A percentile compares a stretch with the other conserved stretches of the same genome.
Evolutionary conservation across 2,888 invertebrate genomes (phyloP).

Genomic region (Steromphala cineraria): DNA sequence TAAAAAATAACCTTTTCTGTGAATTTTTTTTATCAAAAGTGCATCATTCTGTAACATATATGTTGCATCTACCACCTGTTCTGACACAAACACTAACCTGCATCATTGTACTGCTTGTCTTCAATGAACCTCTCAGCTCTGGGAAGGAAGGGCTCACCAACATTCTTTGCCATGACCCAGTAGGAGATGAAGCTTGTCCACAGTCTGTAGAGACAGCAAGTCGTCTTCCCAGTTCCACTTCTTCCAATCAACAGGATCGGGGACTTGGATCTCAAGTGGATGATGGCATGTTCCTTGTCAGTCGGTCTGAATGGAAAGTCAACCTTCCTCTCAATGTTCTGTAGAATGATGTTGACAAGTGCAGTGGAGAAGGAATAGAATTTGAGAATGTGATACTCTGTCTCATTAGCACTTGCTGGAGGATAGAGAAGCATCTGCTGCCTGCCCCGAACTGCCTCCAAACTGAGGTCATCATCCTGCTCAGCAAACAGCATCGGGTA

Average conservation of each 20-base stretch:
- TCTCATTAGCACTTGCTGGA: constrained; percentile 61
- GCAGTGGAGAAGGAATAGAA: constrained; percentile 65
- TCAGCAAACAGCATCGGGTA: too few relatives aligned
- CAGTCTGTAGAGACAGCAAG: constrained; percentile 67
- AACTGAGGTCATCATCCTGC: too few relatives aligned
- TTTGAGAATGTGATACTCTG: constrained; percentile 67
- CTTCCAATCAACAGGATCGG: constrained; percentile 66
- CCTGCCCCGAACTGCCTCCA: too few relatives aligned
- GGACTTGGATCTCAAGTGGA: constrained; percentile 52
- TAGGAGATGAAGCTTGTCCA: constrained; percentile 63
- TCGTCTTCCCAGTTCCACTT: constrained; percentile 71
- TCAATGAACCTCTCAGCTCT: neutral
- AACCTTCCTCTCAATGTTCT: constrained; percentile 54
- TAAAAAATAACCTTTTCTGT: too few relatives aligned
- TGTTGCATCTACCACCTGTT: too few relatives aligned
- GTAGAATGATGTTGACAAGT: too few relatives aligned
- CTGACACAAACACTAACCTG: too few relatives aligned
- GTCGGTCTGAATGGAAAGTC: constrained; percentile 70
- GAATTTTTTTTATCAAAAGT: too few relatives aligned
- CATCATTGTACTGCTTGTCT: too few relatives aligned
- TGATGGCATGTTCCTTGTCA: constrained; percentile 65
- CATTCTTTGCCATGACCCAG: constrained; percentile 54
- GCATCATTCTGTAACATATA: too few relatives aligned
- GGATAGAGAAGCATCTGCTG: too few relatives aligned
- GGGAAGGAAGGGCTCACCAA: neutral